phyloP scores from a whole-genome alignment of 2,113 vertebrate species.

The Elanus axillaris region DNA sequence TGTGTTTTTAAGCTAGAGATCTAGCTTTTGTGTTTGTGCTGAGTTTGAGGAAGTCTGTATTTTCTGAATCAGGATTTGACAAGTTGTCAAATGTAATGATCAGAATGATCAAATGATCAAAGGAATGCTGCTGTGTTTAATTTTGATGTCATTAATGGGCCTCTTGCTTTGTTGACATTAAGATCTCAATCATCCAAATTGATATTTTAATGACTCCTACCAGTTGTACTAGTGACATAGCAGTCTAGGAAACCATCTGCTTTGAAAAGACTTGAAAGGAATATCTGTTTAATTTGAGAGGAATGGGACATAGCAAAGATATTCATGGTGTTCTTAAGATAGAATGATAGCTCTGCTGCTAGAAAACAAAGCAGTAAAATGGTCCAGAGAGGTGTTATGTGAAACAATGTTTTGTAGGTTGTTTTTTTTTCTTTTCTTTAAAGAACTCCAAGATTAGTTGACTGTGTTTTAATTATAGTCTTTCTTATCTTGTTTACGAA shows the following conservation, averaged over 20 bases:
- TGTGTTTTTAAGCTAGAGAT: background rate
- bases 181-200: background rate
- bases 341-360: background rate
- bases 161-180: background rate
- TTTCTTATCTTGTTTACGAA: background rate
- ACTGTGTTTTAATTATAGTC: background rate
- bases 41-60: background rate
- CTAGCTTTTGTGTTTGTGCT: background rate
- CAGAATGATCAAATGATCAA: background rate
- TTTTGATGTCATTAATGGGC: background rate
- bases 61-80: background rate
- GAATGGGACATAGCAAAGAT: background rate
- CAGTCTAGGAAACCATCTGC: background rate
- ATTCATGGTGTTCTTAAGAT: background rate
- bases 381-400: background rate
- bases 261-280: conserved; percentile 6
- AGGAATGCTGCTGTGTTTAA: background rate
- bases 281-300: background rate
- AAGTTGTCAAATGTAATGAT: background rate
- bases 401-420: background rate
- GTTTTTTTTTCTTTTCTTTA: background rate
- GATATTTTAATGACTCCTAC: background rate
- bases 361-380: background rate
- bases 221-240: background rate
- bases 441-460: background rate